A percentile compares a stretch with the other conserved stretches of the same genome.
Conservation (phyloP, 2,113 vertebrate species). For the Thunnus maccoyii region DNA sequence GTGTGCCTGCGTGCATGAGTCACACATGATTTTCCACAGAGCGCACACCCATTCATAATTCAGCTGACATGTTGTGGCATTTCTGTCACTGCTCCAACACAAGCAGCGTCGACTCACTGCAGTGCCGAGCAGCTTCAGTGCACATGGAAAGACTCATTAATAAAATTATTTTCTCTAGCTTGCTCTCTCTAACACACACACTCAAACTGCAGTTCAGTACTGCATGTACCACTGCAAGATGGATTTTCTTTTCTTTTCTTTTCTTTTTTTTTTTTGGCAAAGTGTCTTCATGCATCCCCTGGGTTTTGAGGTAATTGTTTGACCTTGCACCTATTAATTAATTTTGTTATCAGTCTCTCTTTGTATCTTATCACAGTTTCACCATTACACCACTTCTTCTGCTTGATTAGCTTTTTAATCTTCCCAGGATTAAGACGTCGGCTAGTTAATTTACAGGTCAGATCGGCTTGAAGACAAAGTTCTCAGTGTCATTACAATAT, state of each 20-base stretch:
- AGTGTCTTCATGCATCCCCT: neutral
- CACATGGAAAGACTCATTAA: conserved; percentile 36
- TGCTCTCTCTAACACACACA: neutral
- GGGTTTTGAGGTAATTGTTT: conserved; percentile 20
- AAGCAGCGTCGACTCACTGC: conserved; percentile 1
- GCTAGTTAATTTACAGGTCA: conserved; percentile 28
- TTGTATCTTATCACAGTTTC: conserved; percentile 4
- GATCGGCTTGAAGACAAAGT: conserved; percentile 30
- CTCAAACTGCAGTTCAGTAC: neutral
- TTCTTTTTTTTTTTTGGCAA: neutral
- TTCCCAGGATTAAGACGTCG: conserved; percentile 30
- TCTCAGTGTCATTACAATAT: conserved; percentile 30
- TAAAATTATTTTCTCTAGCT: conserved; percentile 10
- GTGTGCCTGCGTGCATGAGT: neutral
- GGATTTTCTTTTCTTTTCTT: neutral
- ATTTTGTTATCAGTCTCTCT: conserved; percentile 39
- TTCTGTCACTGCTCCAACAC: conserved; percentile 2
- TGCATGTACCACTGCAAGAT: neutral
- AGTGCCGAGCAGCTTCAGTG: conserved; percentile 33
- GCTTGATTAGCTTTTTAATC: conserved; percentile 45
- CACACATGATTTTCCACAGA: neutral
- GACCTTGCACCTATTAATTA: conserved; percentile 43
- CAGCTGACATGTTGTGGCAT: conserved; percentile 21
- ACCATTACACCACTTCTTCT: conserved; percentile 22
- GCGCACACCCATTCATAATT: conserved; percentile 23